Evolutionary conservation across 1,140 invertebrate genomes (phyloP).

Genomic region (Asbolus verrucosus): DNA sequence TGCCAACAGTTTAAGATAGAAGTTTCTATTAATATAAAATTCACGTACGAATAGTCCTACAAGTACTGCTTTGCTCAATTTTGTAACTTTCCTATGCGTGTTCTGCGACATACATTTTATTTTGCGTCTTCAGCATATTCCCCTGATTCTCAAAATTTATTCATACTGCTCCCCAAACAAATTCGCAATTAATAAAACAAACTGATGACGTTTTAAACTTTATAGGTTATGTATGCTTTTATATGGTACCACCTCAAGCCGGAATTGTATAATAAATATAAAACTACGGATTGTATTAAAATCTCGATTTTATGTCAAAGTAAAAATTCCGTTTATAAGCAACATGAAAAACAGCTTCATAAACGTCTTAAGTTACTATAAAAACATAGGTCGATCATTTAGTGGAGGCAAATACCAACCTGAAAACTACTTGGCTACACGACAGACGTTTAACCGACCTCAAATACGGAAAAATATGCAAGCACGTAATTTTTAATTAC

Average conservation of each 20-base stretch:
- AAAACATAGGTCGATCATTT: no score
- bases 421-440: constrained; percentile 15
- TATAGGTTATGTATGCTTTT: neutral
- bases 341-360: neutral
- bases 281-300: neutral
- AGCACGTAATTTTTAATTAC: constrained; percentile 32
- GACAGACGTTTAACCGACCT: constrained; percentile 2
- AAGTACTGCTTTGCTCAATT: constrained; percentile 16
- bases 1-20: constrained; percentile 5
- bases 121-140: constrained; percentile 13
- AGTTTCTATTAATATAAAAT: constrained; percentile 4
- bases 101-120: constrained; percentile 4
- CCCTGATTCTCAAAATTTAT: neutral
- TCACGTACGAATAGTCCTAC: constrained; percentile 17
- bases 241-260: neutral
- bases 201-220: neutral
- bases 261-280: neutral
- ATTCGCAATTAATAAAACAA: constrained; percentile 15
- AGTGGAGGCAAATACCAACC: no score
- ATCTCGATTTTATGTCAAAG: constrained; percentile 3
- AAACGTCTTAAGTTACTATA: no score
- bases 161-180: constrained; percentile 4
- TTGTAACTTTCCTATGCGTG: constrained; percentile 18
- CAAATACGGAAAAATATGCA: constrained; percentile 9
- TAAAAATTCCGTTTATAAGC: constrained; percentile 20